Conservation (phyloP, 2,888 invertebrate species). For the Heliconius ismenius region DNA sequence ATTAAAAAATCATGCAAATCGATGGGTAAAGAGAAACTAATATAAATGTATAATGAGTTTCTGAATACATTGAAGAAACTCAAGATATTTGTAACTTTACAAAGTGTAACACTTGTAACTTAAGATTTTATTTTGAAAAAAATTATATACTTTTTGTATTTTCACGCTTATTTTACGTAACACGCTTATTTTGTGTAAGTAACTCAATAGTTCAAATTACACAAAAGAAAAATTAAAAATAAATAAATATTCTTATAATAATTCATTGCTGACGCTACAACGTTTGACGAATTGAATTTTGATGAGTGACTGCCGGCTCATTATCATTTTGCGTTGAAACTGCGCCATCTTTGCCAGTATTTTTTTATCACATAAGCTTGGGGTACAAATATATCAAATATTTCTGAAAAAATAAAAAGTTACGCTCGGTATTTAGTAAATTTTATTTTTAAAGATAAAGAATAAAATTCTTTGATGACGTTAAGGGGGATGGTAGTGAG, state of each 20-base stretch:
- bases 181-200: too few species aligned
- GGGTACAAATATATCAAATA: slow-evolving; percentile 13
- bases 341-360: slow-evolving; percentile 46
- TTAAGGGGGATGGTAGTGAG: too few species aligned
- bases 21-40: too few species aligned
- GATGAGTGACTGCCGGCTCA: slow-evolving; percentile 72
- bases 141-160: too few species aligned
- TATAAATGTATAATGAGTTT: too few species aligned
- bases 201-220: not conserved
- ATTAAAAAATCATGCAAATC: too few species aligned
- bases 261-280: slow-evolving; percentile 57
- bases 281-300: slow-evolving; percentile 78
- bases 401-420: not conserved
- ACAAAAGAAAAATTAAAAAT: not conserved
- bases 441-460: not conserved
- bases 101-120: too few species aligned
- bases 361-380: slow-evolving; percentile 26
- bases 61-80: too few species aligned
- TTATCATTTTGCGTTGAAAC: slow-evolving; percentile 68
- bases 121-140: too few species aligned
- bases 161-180: too few species aligned
- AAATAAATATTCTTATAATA: slow-evolving; percentile 15
- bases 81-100: too few species aligned
- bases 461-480: too few species aligned
- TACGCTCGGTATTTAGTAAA: not conserved